Evolutionary conservation across 2,113 vertebrate genomes (phyloP), one percentile per base, ranked within the genome.

Genomic region (Mesoclemmys tuberculata): DNA sequence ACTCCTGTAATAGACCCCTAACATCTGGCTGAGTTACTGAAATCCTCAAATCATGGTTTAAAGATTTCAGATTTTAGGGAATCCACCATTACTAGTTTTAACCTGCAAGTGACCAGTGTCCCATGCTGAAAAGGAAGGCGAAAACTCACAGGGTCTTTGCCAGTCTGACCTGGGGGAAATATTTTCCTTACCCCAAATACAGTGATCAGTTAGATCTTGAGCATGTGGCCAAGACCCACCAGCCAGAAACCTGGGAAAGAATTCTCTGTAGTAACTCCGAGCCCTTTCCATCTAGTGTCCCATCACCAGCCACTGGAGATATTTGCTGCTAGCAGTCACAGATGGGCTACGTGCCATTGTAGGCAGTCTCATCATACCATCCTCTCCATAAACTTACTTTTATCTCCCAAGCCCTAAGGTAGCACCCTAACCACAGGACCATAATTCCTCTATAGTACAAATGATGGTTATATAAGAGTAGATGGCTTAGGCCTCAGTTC

Each of bases 401-500:
- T 89, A 6, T 54, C 24, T 38, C 22, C 8, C 12, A 46, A 80
- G 77, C 41, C 52, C 52, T 5, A 26, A 27, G n/a, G 48, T 16
- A 80, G 68, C 5, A 86, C n/a, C 12, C 52, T 5, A 80, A 31
- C 44, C 80, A 14, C 12, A 0, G 0, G 54, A 22, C 46, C 84
- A 56, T 46, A 88, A 80, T 46, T 51, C 41, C 46, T 11, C 38
- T 44, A 7, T 27, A 56, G 80, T 75, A 2, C 77, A 78, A 71
- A 58, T 88, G 5, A 68, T 0, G 2, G 2, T 8, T 90, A 75
- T 88, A 10, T 55, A 61, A 94, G 12, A 44, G 41, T 46, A 41
- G 24, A 61, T 4, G 84, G 54, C 61, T n/a, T 55, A 27, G 61
- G 48, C 85, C 27, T 82, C 56, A 7, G 21, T 6, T 0, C 0